Evolutionary conservation across 2,113 vertebrate species (phyloP).

Genomic region (Oceanites oceanicus): DNA sequence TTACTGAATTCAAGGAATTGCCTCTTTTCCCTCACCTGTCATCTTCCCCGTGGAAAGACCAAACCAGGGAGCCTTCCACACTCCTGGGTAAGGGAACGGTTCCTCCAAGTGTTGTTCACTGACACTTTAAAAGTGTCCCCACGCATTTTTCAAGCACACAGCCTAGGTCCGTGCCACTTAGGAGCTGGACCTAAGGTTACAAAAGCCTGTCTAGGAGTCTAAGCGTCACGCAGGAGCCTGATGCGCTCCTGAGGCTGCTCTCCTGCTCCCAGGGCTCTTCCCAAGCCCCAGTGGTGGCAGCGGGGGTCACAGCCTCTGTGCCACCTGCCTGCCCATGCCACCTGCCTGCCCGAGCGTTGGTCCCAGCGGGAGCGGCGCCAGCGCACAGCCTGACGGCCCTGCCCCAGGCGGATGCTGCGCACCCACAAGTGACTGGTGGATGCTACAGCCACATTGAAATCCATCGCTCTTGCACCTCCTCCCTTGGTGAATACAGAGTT

Average conservation of each 20-base stretch:
- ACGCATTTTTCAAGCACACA: fast-evolving
- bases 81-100: background rate
- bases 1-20: background rate
- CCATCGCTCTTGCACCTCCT: background rate
- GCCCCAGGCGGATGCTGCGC: background rate
- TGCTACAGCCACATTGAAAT: background rate
- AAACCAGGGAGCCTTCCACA: background rate
- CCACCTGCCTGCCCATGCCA: background rate
- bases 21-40: background rate
- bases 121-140: fast-evolving
- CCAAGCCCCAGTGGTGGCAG: fast-evolving
- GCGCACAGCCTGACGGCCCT: background rate
- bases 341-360: fast-evolving
- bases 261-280: background rate
- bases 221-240: background rate
- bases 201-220: background rate
- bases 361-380: background rate
- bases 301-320: too few relatives aligned
- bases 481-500: background rate
- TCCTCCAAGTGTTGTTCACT: background rate
- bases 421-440: background rate
- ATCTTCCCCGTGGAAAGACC: background rate
- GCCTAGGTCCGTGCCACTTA: background rate
- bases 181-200: background rate
- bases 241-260: fast-evolving